A percentile compares a stretch with the other conserved stretches of the same genome.
These are phyloP conservation scores for Podarcis siculus DNA, from an alignment of 2,797 vertebrate species.

Conservation along the genomic window DNA sequence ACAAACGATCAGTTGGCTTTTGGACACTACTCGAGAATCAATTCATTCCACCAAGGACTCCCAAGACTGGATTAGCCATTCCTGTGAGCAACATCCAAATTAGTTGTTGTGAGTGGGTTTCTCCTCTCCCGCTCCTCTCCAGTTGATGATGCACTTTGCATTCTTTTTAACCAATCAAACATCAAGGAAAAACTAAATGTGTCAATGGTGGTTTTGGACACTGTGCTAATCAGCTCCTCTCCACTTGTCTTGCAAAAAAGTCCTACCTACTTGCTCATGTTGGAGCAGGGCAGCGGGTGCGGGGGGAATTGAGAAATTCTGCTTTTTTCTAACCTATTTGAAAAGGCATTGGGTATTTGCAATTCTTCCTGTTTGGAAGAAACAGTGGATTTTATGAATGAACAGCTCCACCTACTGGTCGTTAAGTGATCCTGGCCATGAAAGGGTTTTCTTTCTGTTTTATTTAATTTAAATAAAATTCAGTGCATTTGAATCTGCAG, in stretches of 20 bases:
- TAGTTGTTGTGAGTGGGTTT: neutral
- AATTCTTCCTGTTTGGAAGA: neutral
- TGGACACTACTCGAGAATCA: accelerated
- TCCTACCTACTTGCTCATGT: neutral
- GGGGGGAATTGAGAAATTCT: neutral
- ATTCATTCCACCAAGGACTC: constrained; percentile 13
- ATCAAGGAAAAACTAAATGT: neutral
- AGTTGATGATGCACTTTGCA: neutral
- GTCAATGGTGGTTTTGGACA: neutral
- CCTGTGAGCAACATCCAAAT: neutral
- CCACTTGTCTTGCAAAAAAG: accelerated
- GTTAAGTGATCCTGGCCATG: no score
- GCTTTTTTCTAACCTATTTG: neutral
- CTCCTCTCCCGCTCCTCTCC: no score
- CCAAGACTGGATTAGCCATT: neutral
- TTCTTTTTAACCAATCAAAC: neutral
- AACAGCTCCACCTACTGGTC: constrained; percentile 66
- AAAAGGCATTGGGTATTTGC: neutral
- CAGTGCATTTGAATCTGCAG: neutral
- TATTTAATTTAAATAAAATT: neutral
- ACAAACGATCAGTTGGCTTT: neutral
- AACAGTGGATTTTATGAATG: constrained; percentile 17
- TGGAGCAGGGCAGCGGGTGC: neutral
- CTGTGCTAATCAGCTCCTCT: accelerated
- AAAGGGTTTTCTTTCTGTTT: no score